Evolutionary conservation across 2,797 vertebrate species (phyloP), one percentile per base, ranked within the genome.

Genomic region (Rhinella marina): DNA sequence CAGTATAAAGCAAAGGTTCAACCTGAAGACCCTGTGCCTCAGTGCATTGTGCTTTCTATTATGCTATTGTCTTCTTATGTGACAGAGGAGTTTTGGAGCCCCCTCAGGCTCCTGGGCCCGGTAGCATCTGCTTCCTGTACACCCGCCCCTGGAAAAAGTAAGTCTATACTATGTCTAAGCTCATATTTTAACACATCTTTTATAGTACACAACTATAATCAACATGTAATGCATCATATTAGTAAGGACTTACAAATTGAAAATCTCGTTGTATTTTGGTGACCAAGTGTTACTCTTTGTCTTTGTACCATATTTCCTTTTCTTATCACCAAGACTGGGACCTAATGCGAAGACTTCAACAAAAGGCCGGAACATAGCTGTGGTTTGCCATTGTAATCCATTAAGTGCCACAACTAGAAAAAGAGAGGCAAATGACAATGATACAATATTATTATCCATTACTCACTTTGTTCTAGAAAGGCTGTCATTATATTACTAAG

Each of bases 211-310:
- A 41, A 21, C 16, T 48, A 11, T 76, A 50, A 76, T 5, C 11
- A 52, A 13, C 1, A n/a, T 76, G 13, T 16, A 13, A 23, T 52
- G 52, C 12, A 50, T 73, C 2, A 50, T 17, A 75, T 50, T 12
- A 75, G 41, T 4, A 57, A 16, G 52, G 17, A 97, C 98, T 99
- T 95, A 99, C 98, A 98, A 99, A 88, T 99, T 97, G 94, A 99
- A 99, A 90, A 97, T 98, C 94, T 99, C 98, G 8, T 99, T 99
- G 94, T 98, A 99, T 93, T 99, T 99, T 86, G 98, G 98, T 66
- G 98, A 99, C 98, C 98, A 99, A 1, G 97, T 99, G 94, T 99
- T 99, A 92, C 98, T 99, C 94, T 99, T 99, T 89, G 98, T 99
- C 94, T 99, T 99, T 88, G 98, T 99, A 93, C 97, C 97, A 77